phyloP scores from a whole-genome alignment of 2,888 invertebrate species.

The Drosophila fulvimacula region DNA sequence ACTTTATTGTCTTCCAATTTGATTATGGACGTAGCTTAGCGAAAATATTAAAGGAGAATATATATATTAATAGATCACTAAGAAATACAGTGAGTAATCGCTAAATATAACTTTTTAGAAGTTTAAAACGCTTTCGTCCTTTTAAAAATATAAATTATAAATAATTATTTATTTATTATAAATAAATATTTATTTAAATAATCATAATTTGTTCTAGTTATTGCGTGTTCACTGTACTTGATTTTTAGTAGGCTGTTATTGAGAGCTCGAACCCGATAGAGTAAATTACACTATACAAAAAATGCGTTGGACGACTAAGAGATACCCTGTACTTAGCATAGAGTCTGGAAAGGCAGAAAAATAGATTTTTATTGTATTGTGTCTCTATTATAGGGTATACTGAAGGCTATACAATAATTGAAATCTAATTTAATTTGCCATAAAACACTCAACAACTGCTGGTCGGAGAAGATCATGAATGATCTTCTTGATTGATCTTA shows the following conservation, averaged over 20 bases:
- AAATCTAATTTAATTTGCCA: background rate
- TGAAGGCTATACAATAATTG: background rate
- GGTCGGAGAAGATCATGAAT: conserved; percentile 1
- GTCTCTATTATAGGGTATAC: background rate
- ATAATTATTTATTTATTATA: background rate
- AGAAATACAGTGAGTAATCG: background rate
- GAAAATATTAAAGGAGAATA: background rate
- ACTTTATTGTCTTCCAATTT: conserved; percentile 4
- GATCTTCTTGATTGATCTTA: conserved; percentile 17
- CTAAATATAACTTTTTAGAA: background rate
- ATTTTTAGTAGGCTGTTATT: conserved; percentile 4
- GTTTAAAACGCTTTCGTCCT: no score
- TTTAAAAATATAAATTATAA: no score
- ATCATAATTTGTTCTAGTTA: background rate
- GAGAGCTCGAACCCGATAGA: background rate
- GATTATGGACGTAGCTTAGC: background rate
- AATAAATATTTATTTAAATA: background rate
- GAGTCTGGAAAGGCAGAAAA: background rate
- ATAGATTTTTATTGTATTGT: background rate
- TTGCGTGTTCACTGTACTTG: background rate
- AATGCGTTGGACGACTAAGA: background rate
- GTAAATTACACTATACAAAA: background rate
- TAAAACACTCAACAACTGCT: background rate
- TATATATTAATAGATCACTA: background rate
- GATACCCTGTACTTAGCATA: background rate